phyloP scores from a whole-genome alignment of 2,888 invertebrate genomes.

The Stictocephala bisonia region DNA sequence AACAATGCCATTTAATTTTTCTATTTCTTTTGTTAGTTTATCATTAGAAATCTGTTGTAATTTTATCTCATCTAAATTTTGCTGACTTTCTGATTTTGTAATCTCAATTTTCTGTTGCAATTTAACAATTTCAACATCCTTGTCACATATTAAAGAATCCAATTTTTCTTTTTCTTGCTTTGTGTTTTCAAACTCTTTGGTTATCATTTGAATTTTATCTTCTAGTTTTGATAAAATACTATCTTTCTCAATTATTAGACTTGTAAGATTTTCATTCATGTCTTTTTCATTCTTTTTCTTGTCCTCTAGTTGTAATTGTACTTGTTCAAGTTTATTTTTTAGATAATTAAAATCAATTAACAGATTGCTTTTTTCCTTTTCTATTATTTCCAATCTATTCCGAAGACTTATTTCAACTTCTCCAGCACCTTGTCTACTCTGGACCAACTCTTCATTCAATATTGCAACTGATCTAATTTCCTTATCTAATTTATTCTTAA shows the following conservation, averaged over 20 bases:
- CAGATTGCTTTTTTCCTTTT: too few species aligned
- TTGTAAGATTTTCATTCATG: slow-evolving; percentile 67
- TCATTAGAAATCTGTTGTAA: background rate
- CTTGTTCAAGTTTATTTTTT: too few species aligned
- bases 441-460: too few species aligned
- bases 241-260: slow-evolving; percentile 64
- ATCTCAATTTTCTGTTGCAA: background rate
- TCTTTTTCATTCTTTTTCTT: slow-evolving; percentile 13
- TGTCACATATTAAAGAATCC: slow-evolving; percentile 6
- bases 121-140: slow-evolving; percentile 27
- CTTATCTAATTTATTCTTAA: too few species aligned
- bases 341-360: too few species aligned
- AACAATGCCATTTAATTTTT: background rate
- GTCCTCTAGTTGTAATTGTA: slow-evolving; percentile 30
- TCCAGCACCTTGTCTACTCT: too few species aligned
- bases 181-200: background rate
- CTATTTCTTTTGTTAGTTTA: slow-evolving; percentile 9
- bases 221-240: background rate
- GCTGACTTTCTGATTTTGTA: background rate
- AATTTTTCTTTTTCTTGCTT: slow-evolving; percentile 15
- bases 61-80: background rate
- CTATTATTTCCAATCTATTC: too few species aligned
- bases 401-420: too few species aligned
- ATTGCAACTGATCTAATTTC: too few species aligned
- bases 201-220: background rate